These are phyloP conservation scores for Hippopotamus amphibius DNA, from an alignment of 2,113 vertebrate genomes.

Conservation along the genomic window DNA sequence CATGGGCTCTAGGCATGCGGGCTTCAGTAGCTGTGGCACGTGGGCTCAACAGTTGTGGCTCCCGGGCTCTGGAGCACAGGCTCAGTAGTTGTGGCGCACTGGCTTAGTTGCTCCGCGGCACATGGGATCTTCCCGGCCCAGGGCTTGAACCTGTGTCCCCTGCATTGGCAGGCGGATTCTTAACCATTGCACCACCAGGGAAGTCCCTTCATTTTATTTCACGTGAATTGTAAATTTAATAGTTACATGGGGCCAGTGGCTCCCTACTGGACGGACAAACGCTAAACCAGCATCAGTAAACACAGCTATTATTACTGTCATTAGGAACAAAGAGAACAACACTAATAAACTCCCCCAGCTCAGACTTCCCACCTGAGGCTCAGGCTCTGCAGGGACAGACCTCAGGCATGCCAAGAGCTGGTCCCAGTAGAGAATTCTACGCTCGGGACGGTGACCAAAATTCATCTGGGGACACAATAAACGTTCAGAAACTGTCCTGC, in stretches of 20 bases:
- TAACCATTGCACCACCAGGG: too few relatives aligned
- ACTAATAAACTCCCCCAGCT: neutral
- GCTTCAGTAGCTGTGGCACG: too few relatives aligned
- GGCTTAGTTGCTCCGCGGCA: too few relatives aligned
- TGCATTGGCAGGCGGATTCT: too few relatives aligned
- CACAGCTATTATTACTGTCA: neutral
- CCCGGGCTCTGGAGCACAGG: too few relatives aligned
- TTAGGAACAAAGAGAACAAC: neutral
- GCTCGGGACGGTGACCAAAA: neutral
- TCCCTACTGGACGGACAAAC: neutral
- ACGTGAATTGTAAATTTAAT: neutral
- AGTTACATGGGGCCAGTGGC: too few relatives aligned
- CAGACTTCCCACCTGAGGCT: neutral
- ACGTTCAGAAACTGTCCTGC: neutral
- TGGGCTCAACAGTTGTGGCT: too few relatives aligned
- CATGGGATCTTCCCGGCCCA: too few relatives aligned
- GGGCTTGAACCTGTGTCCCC: too few relatives aligned
- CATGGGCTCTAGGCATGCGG: too few relatives aligned
- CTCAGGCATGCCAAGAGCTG: neutral
- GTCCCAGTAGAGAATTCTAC: neutral
- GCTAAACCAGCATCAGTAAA: neutral
- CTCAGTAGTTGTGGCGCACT: too few relatives aligned
- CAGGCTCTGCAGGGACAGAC: neutral
- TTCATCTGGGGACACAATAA: neutral
- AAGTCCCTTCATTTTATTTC: too few relatives aligned